phyloP scores from a whole-genome alignment of 2,888 invertebrate species.

The Rugalucina vietnamica region DNA sequence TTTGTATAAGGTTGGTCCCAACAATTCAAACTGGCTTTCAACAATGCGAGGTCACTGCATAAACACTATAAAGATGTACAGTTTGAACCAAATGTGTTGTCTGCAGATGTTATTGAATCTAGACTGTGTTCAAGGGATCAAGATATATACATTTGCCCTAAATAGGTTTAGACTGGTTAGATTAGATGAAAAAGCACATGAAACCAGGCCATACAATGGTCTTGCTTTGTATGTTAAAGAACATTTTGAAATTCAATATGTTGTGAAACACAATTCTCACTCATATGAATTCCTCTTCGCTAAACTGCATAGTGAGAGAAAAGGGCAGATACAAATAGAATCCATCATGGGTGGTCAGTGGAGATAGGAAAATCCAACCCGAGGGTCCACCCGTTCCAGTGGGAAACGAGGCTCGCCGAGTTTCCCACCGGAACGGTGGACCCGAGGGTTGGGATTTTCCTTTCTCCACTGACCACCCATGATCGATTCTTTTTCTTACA shows the following conservation, averaged over 20 bases:
- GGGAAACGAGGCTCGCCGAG: too few species aligned
- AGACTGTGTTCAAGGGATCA: slow-evolving; percentile 2
- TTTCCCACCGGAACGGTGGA: too few species aligned
- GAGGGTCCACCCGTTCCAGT: too few species aligned
- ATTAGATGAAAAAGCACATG: neutral
- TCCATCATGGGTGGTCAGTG: too few species aligned
- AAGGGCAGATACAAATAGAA: neutral
- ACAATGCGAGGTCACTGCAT: slow-evolving; percentile 31
- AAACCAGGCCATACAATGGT: slow-evolving; percentile 22
- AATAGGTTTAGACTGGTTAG: neutral
- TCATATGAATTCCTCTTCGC: neutral
- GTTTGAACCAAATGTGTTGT: slow-evolving; percentile 16
- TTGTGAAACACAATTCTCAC: neutral
- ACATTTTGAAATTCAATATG: neutral
- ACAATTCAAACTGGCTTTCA: slow-evolving; percentile 11
- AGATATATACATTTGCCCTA: neutral
- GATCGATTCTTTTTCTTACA: too few species aligned
- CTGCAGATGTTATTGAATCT: slow-evolving; percentile 26
- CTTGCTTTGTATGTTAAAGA: slow-evolving; percentile 14
- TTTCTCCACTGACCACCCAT: too few species aligned
- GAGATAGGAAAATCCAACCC: too few species aligned
- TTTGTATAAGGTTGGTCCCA: neutral
- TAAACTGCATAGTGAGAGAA: neutral
- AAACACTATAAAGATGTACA: slow-evolving; percentile 16
- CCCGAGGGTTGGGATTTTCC: too few species aligned